Evolutionary conservation across 2,113 vertebrate species (phyloP).

Genomic region (Grammomys surdaster): DNA sequence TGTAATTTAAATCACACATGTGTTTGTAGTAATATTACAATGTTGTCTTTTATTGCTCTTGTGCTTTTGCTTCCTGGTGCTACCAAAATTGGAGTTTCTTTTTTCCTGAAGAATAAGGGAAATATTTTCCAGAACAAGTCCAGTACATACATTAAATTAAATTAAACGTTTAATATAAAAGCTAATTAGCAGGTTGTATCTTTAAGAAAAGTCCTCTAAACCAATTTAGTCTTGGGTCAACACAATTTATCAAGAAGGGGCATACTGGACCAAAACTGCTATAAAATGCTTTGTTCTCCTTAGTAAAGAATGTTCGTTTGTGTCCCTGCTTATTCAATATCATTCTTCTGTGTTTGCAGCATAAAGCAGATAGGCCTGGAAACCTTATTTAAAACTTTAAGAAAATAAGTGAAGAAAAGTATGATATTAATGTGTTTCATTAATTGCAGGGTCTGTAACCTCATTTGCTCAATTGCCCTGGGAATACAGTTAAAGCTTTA

Average conservation of each 20-base stretch:
- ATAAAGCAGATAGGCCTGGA: constrained; percentile 59
- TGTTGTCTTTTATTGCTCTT: not conserved
- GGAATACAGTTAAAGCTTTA: constrained; percentile 49
- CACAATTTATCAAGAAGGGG: constrained; percentile 72
- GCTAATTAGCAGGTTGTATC: constrained; percentile 69
- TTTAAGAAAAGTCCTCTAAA: constrained; percentile 73
- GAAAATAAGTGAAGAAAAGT: constrained; percentile 60
- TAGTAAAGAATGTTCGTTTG: constrained; percentile 55
- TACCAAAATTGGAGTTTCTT: constrained; percentile 39
- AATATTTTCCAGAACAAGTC: constrained; percentile 61
- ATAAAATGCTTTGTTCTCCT: not conserved
- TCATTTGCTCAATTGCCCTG: constrained; percentile 61
- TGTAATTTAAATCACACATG: not conserved
- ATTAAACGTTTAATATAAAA: constrained; percentile 82
- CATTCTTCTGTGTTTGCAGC: constrained; percentile 31
- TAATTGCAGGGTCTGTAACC: constrained; percentile 78
- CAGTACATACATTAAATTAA: constrained; percentile 72
- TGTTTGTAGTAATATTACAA: constrained; percentile 1
- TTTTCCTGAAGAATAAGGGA: constrained; percentile 42
- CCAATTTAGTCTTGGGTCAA: constrained; percentile 77
- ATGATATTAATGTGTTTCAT: constrained; percentile 84
- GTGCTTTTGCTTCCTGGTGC: not conserved
- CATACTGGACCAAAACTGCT: constrained; percentile 50
- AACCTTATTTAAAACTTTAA: constrained; percentile 79
- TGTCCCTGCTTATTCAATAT: constrained; percentile 35